A percentile compares a stretch with the other conserved stretches of the same genome.
Conservation (phyloP, 2,797 vertebrate genomes). For the Allobates femoralis region DNA sequence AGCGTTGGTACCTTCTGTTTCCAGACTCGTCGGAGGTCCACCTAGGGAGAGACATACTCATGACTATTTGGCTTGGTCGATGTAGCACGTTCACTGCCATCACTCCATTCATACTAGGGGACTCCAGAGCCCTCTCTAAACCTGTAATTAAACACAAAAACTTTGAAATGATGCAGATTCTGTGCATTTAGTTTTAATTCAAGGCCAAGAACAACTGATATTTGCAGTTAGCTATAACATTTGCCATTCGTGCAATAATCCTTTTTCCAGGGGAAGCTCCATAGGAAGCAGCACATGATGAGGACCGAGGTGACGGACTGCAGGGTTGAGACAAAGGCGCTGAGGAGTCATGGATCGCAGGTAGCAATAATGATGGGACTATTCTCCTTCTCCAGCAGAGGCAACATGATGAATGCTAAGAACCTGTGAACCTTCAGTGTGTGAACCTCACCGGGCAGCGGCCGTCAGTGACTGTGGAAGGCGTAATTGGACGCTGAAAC, state of each 20-base stretch:
- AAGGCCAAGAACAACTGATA: too few relatives aligned
- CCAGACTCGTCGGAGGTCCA: too few relatives aligned
- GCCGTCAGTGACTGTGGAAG: not conserved
- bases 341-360: not conserved
- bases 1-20: too few relatives aligned
- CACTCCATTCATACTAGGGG: too few relatives aligned
- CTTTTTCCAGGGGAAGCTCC: not conserved
- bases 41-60: too few relatives aligned
- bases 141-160: too few relatives aligned
- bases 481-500: not conserved
- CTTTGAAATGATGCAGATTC: not conserved
- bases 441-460: not conserved
- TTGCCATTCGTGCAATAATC: not conserved
- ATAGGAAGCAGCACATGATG: not conserved
- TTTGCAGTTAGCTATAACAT: not conserved
- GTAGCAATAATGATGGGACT: not conserved
- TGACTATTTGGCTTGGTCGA: too few relatives aligned
- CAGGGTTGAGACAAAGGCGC: not conserved
- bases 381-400: not conserved
- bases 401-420: conserved; percentile 4
- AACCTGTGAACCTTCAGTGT: not conserved
- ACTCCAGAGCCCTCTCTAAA: too few relatives aligned
- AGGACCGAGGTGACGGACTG: not conserved
- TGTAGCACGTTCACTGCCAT: too few relatives aligned
- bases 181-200: not conserved